Conservation (phyloP, 2,113 vertebrate genomes). For the Muscicapa adusta region DNA sequence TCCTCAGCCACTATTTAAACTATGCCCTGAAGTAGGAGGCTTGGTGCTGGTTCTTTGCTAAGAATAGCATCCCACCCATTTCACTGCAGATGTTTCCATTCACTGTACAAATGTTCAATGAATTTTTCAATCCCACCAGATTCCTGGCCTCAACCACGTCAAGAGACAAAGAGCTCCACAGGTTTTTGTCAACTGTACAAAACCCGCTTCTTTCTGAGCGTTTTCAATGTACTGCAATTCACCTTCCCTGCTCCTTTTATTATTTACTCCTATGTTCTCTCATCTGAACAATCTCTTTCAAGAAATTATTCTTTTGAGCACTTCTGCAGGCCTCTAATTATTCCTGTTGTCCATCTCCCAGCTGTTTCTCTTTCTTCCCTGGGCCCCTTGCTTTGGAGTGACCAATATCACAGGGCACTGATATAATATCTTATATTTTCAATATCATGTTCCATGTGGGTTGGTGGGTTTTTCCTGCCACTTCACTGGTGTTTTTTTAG, state of each 20-base stretch:
- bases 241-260: slow-evolving; percentile 52
- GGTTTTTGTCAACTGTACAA: slow-evolving; percentile 65
- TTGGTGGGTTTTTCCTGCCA: neutral
- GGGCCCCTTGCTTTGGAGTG: neutral
- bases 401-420: neutral
- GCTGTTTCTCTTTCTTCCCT: slow-evolving; percentile 38
- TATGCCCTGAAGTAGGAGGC: slow-evolving; percentile 3
- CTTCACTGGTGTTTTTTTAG: slow-evolving; percentile 37
- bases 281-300: slow-evolving; percentile 57
- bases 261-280: slow-evolving; percentile 43
- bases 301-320: slow-evolving; percentile 53
- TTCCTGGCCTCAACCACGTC: slow-evolving; percentile 35
- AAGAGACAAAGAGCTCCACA: slow-evolving; percentile 53
- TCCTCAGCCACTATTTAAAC: neutral
- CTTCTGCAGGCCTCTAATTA: slow-evolving; percentile 40
- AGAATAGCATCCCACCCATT: slow-evolving; percentile 53
- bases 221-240: slow-evolving; percentile 57
- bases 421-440: slow-evolving; percentile 42
- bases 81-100: slow-evolving; percentile 64
- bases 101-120: slow-evolving; percentile 50
- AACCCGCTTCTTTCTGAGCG: slow-evolving; percentile 9
- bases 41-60: slow-evolving; percentile 29
- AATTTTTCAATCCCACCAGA: slow-evolving; percentile 55
- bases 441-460: neutral
- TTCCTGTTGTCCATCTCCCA: slow-evolving; percentile 25